Base-by-base conservation (phyloP, 2,888 invertebrate species). In the Azorinus chamasolen region DNA sequence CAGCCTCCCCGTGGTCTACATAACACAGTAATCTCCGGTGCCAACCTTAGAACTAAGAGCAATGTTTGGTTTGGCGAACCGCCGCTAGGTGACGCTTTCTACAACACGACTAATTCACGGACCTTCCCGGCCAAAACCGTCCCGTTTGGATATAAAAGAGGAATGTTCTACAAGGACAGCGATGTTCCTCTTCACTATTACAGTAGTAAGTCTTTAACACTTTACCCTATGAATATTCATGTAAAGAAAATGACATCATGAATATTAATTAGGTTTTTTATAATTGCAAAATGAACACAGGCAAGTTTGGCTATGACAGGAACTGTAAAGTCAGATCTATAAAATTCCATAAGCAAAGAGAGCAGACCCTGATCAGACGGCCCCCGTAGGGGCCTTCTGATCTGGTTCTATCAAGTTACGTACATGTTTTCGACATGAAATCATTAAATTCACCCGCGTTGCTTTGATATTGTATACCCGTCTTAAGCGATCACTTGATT, bases 1-100 rank as follows among this genome's bases (percentile, higher is more conserved):
- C 75, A 90, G 90, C 88, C 88, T 20, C 79, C 90, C 1, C 39
- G 69, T 18, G 88, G 85, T 24, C 66, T 86, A 5, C 83, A 85
- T 66, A 89, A 87, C 48, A 80, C 59, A 8, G 89, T 90, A 14
- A 83, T 89, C 10, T 88, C 88, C 27, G 92, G 91, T 3, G 90
- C 90, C 25, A 86, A 90, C 66, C 63, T 87, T 24, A 64, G 89
- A 22, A 91, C 91, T 0, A 84, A 81, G 61, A 91, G 91, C 69
- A 89, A 89, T 27, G 89, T 92, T 8, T 83, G 82, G 70, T 89
- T 92, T 70, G 91, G 90, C 0, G 91, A 91, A 54, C 89, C 89
- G 0, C 76, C 79, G 1, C 78, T 89, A 24, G 79, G 71, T 1
- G 80, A 76, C 6, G 65, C 75, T 8, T 90, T 79, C 77, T 92